A percentile compares a stretch with the other conserved stretches of the same genome.
Conservation (phyloP, 2,113 vertebrate genomes). For the Bombycilla garrulus region DNA sequence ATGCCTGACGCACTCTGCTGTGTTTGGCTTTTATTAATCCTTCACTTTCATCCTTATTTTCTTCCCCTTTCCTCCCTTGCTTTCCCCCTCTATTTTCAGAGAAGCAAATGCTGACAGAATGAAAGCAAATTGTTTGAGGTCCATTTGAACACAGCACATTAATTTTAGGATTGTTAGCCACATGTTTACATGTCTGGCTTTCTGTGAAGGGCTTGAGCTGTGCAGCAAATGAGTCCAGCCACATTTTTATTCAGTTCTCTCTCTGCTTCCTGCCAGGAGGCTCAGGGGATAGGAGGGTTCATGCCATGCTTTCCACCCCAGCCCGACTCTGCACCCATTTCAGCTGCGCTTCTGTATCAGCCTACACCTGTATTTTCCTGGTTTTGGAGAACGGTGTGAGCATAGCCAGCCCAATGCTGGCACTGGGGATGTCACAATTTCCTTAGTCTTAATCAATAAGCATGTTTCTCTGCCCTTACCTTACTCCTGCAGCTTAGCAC, state of each 20-base stretch:
- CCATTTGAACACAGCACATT: neutral
- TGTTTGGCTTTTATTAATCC: neutral
- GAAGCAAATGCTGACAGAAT: neutral
- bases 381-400: neutral
- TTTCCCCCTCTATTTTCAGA: neutral
- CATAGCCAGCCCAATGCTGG: neutral
- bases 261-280: neutral
- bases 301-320: neutral
- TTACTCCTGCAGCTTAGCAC: neutral
- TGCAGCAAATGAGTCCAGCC: neutral
- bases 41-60: neutral
- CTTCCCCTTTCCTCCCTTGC: neutral
- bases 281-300: neutral
- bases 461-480: neutral
- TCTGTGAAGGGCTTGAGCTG: neutral
- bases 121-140: neutral
- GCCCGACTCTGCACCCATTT: neutral
- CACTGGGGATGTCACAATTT: neutral
- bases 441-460: neutral
- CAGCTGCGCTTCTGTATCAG: neutral
- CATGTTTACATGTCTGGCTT: neutral
- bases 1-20: neutral
- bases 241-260: neutral
- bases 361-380: neutral
- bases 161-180: constrained; percentile 15